Percentiles rank a stretch among this genome's conserved stretches.
phyloP scores from a whole-genome alignment of 2,113 vertebrate species.

The Ptilorrhoa leucosticta region DNA sequence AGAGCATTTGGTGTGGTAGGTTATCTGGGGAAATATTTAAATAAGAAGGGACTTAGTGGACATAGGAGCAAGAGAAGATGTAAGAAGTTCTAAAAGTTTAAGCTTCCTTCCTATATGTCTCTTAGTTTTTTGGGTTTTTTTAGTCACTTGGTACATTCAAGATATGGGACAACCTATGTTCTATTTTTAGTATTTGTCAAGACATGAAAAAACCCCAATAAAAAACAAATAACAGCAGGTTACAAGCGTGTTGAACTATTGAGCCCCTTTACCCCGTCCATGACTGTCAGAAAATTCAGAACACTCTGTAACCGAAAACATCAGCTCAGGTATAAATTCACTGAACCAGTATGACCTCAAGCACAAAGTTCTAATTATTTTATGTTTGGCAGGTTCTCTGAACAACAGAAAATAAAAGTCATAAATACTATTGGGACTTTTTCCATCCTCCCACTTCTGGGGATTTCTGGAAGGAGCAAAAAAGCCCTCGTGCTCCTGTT shows the following conservation, averaged over 20 bases:
- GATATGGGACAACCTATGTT: neutral
- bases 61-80: neutral
- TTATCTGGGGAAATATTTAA: neutral
- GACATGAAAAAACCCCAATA: neutral
- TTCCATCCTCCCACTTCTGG: neutral
- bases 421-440: neutral
- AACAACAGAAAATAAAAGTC: neutral
- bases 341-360: neutral
- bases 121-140: neutral
- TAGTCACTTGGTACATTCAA: neutral
- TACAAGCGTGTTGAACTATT: neutral
- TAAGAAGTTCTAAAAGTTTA: neutral
- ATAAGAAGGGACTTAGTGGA: neutral
- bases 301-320: neutral
- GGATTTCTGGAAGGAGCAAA: neutral
- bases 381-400: neutral
- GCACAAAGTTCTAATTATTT: constrained; percentile 31
- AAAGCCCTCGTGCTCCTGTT: neutral
- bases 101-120: neutral
- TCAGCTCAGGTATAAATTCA: constrained; percentile 26
- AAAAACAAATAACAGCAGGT: neutral
- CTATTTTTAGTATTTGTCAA: neutral
- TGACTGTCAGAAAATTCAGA: neutral
- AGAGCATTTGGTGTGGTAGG: neutral
- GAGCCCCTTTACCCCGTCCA: neutral